These are phyloP conservation scores for Anaspis maculata DNA, from an alignment of 2,888 invertebrate species.

Conservation along the genomic window DNA sequence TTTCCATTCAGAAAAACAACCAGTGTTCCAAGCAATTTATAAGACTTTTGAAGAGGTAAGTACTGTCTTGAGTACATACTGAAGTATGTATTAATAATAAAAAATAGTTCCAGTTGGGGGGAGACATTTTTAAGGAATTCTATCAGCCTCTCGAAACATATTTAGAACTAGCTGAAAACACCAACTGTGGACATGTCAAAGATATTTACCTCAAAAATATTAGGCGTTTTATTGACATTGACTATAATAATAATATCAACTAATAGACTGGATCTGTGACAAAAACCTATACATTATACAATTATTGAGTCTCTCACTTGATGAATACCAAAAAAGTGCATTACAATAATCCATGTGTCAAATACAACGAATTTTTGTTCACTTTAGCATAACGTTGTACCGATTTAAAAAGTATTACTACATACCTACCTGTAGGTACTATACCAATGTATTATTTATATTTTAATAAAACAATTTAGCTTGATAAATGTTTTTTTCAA, in stretches of 20 bases:
- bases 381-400: too few relatives aligned
- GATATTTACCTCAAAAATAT: constrained; percentile 46
- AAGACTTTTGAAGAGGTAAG: constrained; percentile 51
- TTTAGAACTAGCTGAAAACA: constrained; percentile 45
- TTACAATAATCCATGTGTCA: too few relatives aligned
- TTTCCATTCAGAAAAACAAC: constrained; percentile 80
- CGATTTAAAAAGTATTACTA: neutral
- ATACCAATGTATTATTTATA: constrained; percentile 1
- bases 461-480: neutral
- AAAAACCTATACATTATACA: too few relatives aligned
- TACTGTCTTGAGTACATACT: neutral
- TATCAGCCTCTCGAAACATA: constrained; percentile 51
- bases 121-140: constrained; percentile 54
- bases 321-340: too few relatives aligned
- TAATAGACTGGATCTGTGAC: too few relatives aligned
- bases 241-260: constrained; percentile 29
- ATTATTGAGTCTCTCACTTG: too few relatives aligned
- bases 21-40: constrained; percentile 69
- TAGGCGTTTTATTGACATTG: constrained; percentile 37
- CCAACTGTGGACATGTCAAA: constrained; percentile 58
- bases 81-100: too few relatives aligned
- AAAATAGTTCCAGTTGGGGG: constrained; percentile 60
- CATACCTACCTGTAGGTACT: neutral
- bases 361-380: too few relatives aligned
- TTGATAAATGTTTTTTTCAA: constrained; percentile 2